phyloP scores from a whole-genome alignment of 2,113 vertebrate genomes.

The Melozone crissalis region DNA sequence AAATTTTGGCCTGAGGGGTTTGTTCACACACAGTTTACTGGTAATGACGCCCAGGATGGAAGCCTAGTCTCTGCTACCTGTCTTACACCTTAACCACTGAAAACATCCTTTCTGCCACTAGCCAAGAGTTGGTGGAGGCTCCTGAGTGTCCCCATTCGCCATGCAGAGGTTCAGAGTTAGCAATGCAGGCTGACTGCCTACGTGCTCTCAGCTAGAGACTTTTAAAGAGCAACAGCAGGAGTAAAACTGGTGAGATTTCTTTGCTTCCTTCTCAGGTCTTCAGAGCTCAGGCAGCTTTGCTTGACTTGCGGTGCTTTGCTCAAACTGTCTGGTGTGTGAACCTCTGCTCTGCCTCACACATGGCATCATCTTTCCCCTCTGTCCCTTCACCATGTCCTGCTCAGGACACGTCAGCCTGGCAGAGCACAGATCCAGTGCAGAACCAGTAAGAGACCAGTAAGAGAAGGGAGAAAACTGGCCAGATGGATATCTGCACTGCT shows the following conservation, averaged over 20 bases:
- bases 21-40: constrained; percentile 48
- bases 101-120: constrained; percentile 31
- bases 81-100: constrained; percentile 16
- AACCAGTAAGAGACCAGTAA: not conserved
- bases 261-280: not conserved
- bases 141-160: not conserved
- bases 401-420: not conserved
- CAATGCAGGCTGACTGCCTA: not conserved
- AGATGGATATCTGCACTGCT: not conserved
- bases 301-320: not conserved
- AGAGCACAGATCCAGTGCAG: not conserved
- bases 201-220: not conserved
- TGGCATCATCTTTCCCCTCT: not conserved
- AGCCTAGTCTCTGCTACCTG: constrained; percentile 31
- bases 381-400: not conserved
- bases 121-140: not conserved
- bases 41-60: constrained; percentile 12
- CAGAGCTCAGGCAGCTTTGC: not conserved
- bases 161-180: not conserved
- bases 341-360: rapidly evolving
- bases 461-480: not conserved
- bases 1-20: constrained; percentile 63
- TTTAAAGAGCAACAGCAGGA: not conserved
- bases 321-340: not conserved
- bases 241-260: not conserved